phyloP scores from a whole-genome alignment of 2,888 invertebrate species.

The Pyralis farinalis region DNA sequence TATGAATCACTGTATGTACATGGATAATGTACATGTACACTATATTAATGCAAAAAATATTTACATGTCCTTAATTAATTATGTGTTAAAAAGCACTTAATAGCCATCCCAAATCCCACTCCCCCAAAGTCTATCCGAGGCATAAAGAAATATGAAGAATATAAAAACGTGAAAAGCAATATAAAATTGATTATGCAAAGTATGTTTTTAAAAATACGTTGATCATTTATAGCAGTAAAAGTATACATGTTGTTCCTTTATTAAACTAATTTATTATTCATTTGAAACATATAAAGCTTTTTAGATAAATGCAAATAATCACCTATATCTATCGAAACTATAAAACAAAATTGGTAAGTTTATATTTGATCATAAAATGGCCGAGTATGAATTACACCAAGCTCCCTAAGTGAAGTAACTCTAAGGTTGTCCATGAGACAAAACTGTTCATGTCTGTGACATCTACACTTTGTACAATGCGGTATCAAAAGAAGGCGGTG shows the following conservation, averaged over 20 bases:
- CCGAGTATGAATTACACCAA: constrained; percentile 46
- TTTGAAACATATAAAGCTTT: constrained; percentile 26
- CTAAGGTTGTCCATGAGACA: constrained; percentile 51
- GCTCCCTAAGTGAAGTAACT: constrained; percentile 53
- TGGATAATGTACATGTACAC: constrained; percentile 54
- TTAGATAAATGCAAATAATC: constrained; percentile 30
- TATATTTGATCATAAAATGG: constrained; percentile 46
- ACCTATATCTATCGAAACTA: constrained; percentile 31
- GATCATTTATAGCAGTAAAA: constrained; percentile 30
- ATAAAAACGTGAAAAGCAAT: constrained; percentile 18
- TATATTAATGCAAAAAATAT: constrained; percentile 74
- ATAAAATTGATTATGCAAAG: constrained; percentile 11
- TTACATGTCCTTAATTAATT: constrained; percentile 65
- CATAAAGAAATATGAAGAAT: constrained; percentile 24
- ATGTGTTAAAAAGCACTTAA: constrained; percentile 69
- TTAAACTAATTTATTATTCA: constrained; percentile 23
- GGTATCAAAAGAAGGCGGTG: constrained; percentile 43
- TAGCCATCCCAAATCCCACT: constrained; percentile 48
- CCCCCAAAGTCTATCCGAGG: constrained; percentile 31
- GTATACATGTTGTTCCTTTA: constrained; percentile 11
- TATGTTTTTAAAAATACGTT: constrained; percentile 13
- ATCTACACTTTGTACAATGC: constrained; percentile 62
- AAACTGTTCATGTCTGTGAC: constrained; percentile 49
- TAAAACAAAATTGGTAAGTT: constrained; percentile 31
- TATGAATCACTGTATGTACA: constrained; percentile 62